Evolutionary conservation across 2,113 vertebrate species (phyloP).

Genomic region (Clarias macrocephalus): DNA sequence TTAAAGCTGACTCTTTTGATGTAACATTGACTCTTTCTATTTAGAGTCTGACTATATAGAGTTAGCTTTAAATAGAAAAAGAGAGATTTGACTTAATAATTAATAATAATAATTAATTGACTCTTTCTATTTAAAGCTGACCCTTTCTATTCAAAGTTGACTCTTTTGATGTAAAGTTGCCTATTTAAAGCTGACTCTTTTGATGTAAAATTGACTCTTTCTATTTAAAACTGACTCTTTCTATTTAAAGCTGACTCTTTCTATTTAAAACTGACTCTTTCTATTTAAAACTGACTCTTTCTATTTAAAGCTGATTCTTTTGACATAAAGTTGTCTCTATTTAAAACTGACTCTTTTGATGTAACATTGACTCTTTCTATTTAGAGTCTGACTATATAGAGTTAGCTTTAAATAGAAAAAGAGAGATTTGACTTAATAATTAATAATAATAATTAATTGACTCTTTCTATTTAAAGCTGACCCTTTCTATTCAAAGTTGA

Average conservation of each 20-base stretch:
- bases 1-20: too few species aligned
- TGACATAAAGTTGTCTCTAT: not conserved
- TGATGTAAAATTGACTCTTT: not conserved
- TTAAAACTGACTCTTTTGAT: not conserved
- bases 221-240: not conserved
- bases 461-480: too few species aligned
- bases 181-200: too few species aligned
- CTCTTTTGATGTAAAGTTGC: not conserved
- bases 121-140: not conserved
- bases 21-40: too few species aligned
- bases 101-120: too few species aligned
- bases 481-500: not conserved
- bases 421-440: accelerated
- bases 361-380: not conserved
- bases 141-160: not conserved
- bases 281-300: too few species aligned
- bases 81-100: too few species aligned
- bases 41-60: too few species aligned
- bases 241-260: not conserved
- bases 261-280: not conserved
- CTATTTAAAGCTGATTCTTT: not conserved
- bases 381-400: too few species aligned
- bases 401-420: too few species aligned
- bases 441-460: too few species aligned
- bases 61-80: too few species aligned